Percentiles rank a stretch among this genome's conserved stretches.
phyloP scores from a whole-genome alignment of 2,113 vertebrate species.

The Anhinga rufa region DNA sequence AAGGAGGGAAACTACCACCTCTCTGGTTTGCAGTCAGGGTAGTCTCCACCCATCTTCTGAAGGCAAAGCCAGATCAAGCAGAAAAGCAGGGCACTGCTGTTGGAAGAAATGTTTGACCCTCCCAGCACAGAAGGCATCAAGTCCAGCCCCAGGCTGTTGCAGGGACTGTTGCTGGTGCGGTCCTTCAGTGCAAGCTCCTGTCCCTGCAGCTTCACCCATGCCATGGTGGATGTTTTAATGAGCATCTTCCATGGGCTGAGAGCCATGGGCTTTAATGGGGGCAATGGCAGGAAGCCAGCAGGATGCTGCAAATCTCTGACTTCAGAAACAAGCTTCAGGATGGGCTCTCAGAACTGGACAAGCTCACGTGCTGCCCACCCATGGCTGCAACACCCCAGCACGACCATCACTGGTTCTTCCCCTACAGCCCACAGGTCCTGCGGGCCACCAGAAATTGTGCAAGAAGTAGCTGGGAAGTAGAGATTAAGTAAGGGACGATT shows the following conservation, averaged over 20 bases:
- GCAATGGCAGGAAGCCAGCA: neutral
- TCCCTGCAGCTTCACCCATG: neutral
- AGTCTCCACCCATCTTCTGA: neutral
- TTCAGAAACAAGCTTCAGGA: neutral
- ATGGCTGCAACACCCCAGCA: accelerated
- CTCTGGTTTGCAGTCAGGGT: neutral
- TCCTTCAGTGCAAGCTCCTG: neutral
- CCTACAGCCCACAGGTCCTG: neutral
- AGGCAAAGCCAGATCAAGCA: neutral
- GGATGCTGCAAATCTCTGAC: neutral
- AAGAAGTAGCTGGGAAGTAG: neutral
- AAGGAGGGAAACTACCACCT: neutral
- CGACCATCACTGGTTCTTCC: neutral
- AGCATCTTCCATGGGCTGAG: neutral
- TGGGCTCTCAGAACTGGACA: neutral
- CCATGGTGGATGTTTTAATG: neutral
- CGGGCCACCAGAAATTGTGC: neutral
- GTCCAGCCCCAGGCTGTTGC: neutral
- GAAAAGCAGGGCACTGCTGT: neutral
- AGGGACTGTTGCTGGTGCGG: accelerated
- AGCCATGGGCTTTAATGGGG: neutral
- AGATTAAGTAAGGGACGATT: neutral
- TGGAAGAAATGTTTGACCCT: neutral
- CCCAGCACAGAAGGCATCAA: neutral
- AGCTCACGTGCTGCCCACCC: neutral